Base-by-base conservation (phyloP, 2,888 invertebrate species). In the Andricus curvator region DNA sequence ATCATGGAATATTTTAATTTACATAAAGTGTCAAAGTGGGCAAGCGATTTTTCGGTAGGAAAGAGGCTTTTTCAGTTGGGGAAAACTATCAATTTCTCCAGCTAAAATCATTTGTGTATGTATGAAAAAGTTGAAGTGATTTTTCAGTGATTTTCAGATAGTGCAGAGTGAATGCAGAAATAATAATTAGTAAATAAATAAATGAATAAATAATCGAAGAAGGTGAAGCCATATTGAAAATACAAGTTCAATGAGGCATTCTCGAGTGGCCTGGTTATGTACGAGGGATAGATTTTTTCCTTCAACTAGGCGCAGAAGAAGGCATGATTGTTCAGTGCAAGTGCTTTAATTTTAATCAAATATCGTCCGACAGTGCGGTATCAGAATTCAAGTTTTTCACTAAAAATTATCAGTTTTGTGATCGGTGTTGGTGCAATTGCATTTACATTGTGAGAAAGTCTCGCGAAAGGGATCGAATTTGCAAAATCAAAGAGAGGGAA, bases 261-360 rank as follows among this genome's bases (percentile, higher is more conserved):
- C 74, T 74, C 74, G 74, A 56, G 74, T 74, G 56, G 48, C 51
- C 51, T 56, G 74, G 74, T 51, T 74, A 33, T 74, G 33, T 25
- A 74, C 48, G 51, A 56, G 33, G 74, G 74, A 51, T 74, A 74
- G 74, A 74, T 74, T 74, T 74, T 74, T 74, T 74, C 74, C 74
- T 74, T 74, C 51, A 9, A 74, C 74, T 15, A 51, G 74, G n/a
- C 74, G 74, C 29, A 51, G 51, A 51, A 74, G 48, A 33, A 74
- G 74, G 74, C 74, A 74, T 74, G 74, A 56, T 74, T 74, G 51
- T 56, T 74, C 56, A 9, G 74, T 74, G 74, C 56, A 74, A 74
- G 74, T 74, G 74, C 51, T 44, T 44, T 44, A 37, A 37, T 37
- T 74, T 51, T 56, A n/a, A 29, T 74, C 13, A 74, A 25, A 56